phyloP scores from a whole-genome alignment of 2,888 invertebrate genomes.

The Catocala fraxini region DNA sequence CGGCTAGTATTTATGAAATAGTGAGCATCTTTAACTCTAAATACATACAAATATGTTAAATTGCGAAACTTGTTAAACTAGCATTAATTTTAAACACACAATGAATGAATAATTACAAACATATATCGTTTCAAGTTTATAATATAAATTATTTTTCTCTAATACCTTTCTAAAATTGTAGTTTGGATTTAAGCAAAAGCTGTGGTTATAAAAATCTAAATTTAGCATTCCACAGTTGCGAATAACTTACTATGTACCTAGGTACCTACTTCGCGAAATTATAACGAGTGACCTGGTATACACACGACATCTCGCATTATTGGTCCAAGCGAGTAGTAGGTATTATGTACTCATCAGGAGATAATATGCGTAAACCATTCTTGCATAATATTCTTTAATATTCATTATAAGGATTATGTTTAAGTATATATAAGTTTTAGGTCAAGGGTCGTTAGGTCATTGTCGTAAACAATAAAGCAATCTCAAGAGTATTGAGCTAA shows the following conservation, averaged over 20 bases:
- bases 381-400: constrained; percentile 34
- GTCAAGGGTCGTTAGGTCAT: constrained; percentile 41
- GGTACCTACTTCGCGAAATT: constrained; percentile 9
- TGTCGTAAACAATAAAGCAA: constrained; percentile 28
- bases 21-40: constrained; percentile 50
- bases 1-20: constrained; percentile 54
- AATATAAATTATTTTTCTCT: not conserved
- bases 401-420: constrained; percentile 17
- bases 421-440: constrained; percentile 23
- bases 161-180: constrained; percentile 1
- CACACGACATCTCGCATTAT: constrained; percentile 20
- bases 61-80: constrained; percentile 49
- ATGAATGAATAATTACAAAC: not conserved
- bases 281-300: constrained; percentile 21
- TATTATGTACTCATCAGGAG: constrained; percentile 22
- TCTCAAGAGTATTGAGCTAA: constrained; percentile 25
- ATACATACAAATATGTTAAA: constrained; percentile 38
- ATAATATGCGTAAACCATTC: constrained; percentile 27
- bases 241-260: too few species aligned
- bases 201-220: not conserved
- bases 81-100: constrained; percentile 44
- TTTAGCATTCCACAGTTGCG: not conserved
- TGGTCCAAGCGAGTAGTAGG: constrained; percentile 10
- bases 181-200: not conserved
- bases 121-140: not conserved